Base-by-base conservation (phyloP, 2,797 vertebrate genomes). In the Melanotaenia boesemani region DNA sequence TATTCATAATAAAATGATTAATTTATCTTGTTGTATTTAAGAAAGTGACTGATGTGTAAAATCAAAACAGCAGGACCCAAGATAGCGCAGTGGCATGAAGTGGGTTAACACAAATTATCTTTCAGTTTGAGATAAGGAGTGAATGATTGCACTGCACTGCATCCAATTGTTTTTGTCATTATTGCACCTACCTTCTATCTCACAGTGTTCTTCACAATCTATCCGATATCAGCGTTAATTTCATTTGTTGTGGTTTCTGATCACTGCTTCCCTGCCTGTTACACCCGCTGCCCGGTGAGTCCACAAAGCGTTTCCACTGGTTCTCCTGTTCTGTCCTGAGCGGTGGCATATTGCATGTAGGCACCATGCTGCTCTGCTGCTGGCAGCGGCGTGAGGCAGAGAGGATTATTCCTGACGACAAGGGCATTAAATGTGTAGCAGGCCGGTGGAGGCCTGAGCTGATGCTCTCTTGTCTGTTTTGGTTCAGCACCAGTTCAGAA, bases 361-460 rank as follows among this genome's bases (percentile, higher is more conserved):
- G 84, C 88, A 68, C 87, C 83, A 70, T 50, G 90, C 88, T 86
- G 89, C 44, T 89, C 81, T 73, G 85, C 85, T 85, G 82, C 89
- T 80, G 88, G 82, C 67, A 66, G 80, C 70, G 78, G 87, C 79
- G 69, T 79, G 80, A 88, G 84, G 86, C 88, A 78, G 71, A 86
- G 83, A 90, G 88, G 91, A 93, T 94, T 93, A 92, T 91, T 93
- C 85, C 86, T 91, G 89, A 91, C 90, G 90, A 92, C 91, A 89
- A 87, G 84, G 88, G 90, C 92, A 94, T 94, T 94, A 93, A 93
- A 93, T 91, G 92, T 91, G 91, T 86, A 91, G 89, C 87, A 86
- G 90, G 87, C 88, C 85, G 81, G 86, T 83, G 86, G 89, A 86
- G 88, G 86, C 89, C 89, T 86, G 80, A 88, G 89, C 90, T 85